phyloP scores from a whole-genome alignment of 2,113 vertebrate genomes.

The Rhea americana region DNA sequence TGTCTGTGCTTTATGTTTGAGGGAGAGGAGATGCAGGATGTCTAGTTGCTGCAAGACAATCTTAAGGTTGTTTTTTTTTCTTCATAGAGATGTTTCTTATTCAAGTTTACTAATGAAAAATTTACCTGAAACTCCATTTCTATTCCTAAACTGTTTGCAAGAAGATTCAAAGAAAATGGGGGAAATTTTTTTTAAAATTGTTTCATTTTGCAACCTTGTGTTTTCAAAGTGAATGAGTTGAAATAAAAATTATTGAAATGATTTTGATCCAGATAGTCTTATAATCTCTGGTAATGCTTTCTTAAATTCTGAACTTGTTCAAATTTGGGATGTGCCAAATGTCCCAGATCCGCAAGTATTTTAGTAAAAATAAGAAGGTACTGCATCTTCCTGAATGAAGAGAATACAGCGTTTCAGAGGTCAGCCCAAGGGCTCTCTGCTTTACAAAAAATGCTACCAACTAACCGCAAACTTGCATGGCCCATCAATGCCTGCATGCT shows the following conservation, averaged over 20 bases:
- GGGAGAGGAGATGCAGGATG: background rate
- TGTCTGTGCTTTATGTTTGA: background rate
- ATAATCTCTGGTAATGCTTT: background rate
- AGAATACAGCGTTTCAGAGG: background rate
- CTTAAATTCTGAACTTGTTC: background rate
- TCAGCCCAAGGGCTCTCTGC: background rate
- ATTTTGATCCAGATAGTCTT: background rate
- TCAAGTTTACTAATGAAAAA: background rate
- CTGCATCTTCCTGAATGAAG: rapidly evolving
- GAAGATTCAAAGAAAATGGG: background rate
- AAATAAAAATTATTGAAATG: background rate
- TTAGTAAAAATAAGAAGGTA: background rate
- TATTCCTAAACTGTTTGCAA: background rate
- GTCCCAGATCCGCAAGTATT: too few relatives aligned
- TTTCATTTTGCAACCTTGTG: background rate
- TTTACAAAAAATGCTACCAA: background rate
- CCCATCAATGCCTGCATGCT: background rate
- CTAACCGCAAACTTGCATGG: background rate
- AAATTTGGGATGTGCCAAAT: background rate
- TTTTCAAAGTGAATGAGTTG: background rate
- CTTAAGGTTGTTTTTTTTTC: background rate
- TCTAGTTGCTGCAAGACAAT: background rate
- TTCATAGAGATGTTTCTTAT: background rate
- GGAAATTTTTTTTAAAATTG: background rate
- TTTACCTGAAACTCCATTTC: background rate